A percentile compares a stretch with the other conserved stretches of the same genome.
phyloP scores from a whole-genome alignment of 2,888 invertebrate genomes.

The Apamea sordens region DNA sequence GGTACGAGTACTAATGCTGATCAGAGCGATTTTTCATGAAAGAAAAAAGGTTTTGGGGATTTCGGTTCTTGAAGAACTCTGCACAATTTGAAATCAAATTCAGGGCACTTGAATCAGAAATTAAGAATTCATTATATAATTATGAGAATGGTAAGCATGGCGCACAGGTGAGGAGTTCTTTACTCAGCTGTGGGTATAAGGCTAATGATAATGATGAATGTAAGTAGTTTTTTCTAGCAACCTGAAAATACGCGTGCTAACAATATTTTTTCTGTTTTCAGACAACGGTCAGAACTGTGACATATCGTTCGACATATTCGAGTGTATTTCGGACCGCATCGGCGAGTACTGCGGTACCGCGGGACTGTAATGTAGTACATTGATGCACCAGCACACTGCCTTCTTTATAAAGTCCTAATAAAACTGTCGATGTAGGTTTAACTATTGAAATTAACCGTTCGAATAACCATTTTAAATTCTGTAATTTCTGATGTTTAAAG shows the following conservation, averaged over 20 bases:
- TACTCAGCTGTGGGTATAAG: background rate
- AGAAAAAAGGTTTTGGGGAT: background rate
- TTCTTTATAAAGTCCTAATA: slow-evolving; percentile 1
- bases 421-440: slow-evolving; percentile 47
- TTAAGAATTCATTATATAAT: too few species aligned
- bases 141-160: background rate
- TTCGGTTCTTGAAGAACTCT: background rate
- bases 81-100: background rate
- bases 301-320: slow-evolving; percentile 94
- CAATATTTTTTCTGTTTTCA: slow-evolving; percentile 77
- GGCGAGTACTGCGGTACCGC: slow-evolving; percentile 92
- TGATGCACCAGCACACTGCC: slow-evolving; percentile 21
- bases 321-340: slow-evolving; percentile 94
- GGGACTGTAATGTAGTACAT: slow-evolving; percentile 76
- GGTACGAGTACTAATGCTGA: background rate
- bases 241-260: background rate
- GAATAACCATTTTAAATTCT: slow-evolving; percentile 36
- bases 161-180: background rate
- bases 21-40: background rate
- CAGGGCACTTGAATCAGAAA: background rate
- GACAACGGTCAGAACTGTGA: slow-evolving; percentile 93
- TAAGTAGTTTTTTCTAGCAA: background rate
- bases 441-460: slow-evolving; percentile 36
- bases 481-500: slow-evolving; percentile 1
- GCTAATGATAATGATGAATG: too few species aligned